Evolutionary conservation across 2,113 vertebrate genomes (phyloP), one percentile per base, ranked within the genome.

Genomic region (Menidia beryllina): DNA sequence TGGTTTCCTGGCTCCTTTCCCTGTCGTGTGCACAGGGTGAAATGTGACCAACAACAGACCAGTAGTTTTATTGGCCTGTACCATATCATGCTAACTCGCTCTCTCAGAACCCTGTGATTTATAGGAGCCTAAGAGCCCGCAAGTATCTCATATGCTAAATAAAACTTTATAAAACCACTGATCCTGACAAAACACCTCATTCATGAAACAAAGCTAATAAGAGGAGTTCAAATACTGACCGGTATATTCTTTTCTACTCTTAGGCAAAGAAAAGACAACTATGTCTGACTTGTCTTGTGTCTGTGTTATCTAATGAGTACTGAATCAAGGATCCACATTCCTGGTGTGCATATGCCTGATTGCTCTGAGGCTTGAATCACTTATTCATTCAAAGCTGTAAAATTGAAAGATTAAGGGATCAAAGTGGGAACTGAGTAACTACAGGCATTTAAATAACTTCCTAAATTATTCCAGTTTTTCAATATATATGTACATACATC

Each of bases 21-120:
- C 71, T 67, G 71, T 86, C 64, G 54, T 69, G 70, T 66, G 66
- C 50, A 13, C 30, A 74, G 78, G 80, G 88, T 89, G 86, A 85
- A 88, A 89, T 83, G 84, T 85, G 82, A 91, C 84, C 86, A 75
- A 85, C 78, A 85, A 81, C 87, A 89, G 86, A 85, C 82, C 79
- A 20, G 69, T 38, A 20, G 75, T 69, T 82, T 91, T 88, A 86
- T 54, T 70, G 78, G 75, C 66, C 79, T 75, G 75, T 85, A 82
- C 56, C 62, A 7, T 82, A 77, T 85, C 88, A 75, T 62, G 66
- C 83, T 74, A 82, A 81, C 85, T 69, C 19, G 20, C 45, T 41
- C 69, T 60, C 71, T 82, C 58, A 77, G 86, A 88, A 70, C 55
- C 53, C 24, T 1, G 38, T 75, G 88, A 90, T 91, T 88, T 89